Base-by-base conservation (phyloP, 2,888 invertebrate genomes). In the Pinctada fucata region DNA sequence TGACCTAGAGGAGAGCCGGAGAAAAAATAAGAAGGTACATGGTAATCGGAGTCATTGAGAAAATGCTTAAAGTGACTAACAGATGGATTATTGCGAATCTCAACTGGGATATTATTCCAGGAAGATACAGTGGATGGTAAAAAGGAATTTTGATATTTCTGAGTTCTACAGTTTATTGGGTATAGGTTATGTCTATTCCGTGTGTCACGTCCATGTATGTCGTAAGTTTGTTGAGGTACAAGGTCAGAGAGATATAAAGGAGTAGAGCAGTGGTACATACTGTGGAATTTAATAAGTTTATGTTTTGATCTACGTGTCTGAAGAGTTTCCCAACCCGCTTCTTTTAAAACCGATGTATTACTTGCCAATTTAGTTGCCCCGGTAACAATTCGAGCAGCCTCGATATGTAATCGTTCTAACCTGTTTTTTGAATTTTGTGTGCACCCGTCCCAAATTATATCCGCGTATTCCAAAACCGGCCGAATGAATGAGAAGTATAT, bases 401-500 rank as follows among this genome's bases (percentile, higher is more conserved):
- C 70, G 16, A n/a, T 49, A 51, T 70, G 48, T 49, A 70, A 50
- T 50, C 51, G 70, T 16, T 70, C 70, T 50, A 70, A 13, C n/a
- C 51, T 8, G 31, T 52, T 58, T 31, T 2, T 13, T n/a, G 50
- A 58, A 45, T 45, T n/a, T 10, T 16, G 4, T 31, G n/a, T 47
- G 3, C 13, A 16, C 10, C 51, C 51, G 50, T 70, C 51, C 70
- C 49, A 51, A 13, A 70, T 70, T 5, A 70, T 51, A 16, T 70
- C 70, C 6, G 70, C 70, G 31, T 70, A 70, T 50, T 70, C 70
- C 2, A 70, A 51, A 49, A 51, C 2, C 6, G 70, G 51, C 6
- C 70, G 70, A 16, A 70, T 50, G 51, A 13, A 70, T n/a, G 70
- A 49, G 51, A 70, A 70, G 51, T 70, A 70, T 51, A 70, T 63